Percentiles rank a stretch among this genome's conserved stretches.
Evolutionary conservation across 2,888 invertebrate genomes (phyloP).

Genomic region (Nemotelus nigrinus): DNA sequence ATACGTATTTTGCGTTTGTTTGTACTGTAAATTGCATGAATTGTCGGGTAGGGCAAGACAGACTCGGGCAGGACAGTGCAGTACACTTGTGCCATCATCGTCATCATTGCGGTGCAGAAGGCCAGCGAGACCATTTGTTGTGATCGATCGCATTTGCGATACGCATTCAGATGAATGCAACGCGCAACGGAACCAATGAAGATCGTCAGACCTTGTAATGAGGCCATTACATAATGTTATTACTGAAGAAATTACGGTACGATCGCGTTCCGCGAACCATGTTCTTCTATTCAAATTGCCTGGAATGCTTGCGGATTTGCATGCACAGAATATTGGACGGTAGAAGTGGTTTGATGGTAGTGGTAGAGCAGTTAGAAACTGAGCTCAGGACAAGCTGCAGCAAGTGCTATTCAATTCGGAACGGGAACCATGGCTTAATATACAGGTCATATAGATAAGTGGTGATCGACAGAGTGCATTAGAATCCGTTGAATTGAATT

Average conservation of each 20-base stretch:
- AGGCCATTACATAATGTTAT: constrained; percentile 45
- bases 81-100: constrained; percentile 15
- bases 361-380: too few relatives aligned
- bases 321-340: neutral
- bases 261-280: constrained; percentile 23
- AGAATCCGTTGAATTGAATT: too few relatives aligned
- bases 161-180: constrained; percentile 10
- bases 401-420: too few relatives aligned
- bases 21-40: constrained; percentile 26
- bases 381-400: too few relatives aligned
- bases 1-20: constrained; percentile 29
- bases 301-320: constrained; percentile 30
- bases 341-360: too few relatives aligned
- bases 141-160: constrained; percentile 24
- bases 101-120: neutral
- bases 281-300: neutral
- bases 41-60: too few relatives aligned
- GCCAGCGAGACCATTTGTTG: constrained; percentile 15
- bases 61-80: neutral
- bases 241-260: constrained; percentile 26
- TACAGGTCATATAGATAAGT: too few relatives aligned
- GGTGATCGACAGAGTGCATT: too few relatives aligned
- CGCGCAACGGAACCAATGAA: neutral
- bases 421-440: too few relatives aligned
- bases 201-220: constrained; percentile 42